Conservation (phyloP, 2,888 invertebrate genomes). For the Perithous albicinctus region DNA sequence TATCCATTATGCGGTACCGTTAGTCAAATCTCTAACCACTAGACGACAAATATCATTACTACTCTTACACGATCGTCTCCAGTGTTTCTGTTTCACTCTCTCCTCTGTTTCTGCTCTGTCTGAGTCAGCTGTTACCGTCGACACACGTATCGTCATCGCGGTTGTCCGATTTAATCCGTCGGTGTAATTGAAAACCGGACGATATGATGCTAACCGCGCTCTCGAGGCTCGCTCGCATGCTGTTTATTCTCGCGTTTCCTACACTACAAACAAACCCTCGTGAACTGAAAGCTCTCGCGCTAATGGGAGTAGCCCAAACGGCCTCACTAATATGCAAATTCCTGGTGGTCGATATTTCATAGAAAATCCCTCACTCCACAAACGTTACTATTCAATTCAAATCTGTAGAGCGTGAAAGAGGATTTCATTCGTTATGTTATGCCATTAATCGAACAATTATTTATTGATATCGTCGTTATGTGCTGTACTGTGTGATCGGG, state of each 20-base stretch:
- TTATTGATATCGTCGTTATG: constrained; percentile 13
- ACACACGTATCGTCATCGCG: constrained; percentile 28
- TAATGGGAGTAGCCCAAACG: constrained; percentile 10
- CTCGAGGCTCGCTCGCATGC: constrained; percentile 36
- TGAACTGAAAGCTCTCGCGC: constrained; percentile 43
- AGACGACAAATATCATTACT: constrained; percentile 52
- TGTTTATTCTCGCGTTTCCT: constrained; percentile 58
- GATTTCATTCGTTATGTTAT: constrained; percentile 48
- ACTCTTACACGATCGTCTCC: constrained; percentile 25
- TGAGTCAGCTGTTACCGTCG: neutral
- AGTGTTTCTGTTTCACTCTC: neutral
- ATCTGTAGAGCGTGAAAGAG: constrained; percentile 8
- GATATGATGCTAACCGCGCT: constrained; percentile 27
- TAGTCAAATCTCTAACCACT: constrained; percentile 52
- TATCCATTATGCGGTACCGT: constrained; percentile 43
- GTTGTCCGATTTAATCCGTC: constrained; percentile 66
- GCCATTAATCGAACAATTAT: constrained; percentile 38
- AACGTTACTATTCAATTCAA: constrained; percentile 49
- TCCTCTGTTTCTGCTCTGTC: neutral
- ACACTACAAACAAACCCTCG: constrained; percentile 54
- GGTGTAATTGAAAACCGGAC: constrained; percentile 57
- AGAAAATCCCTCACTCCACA: constrained; percentile 20
- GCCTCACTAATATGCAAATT: constrained; percentile 60
- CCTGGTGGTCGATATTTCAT: constrained; percentile 54
- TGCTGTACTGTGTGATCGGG: neutral